Evolutionary conservation across 2,888 invertebrate genomes (phyloP).

Genomic region (Rotaria sp.): DNA sequence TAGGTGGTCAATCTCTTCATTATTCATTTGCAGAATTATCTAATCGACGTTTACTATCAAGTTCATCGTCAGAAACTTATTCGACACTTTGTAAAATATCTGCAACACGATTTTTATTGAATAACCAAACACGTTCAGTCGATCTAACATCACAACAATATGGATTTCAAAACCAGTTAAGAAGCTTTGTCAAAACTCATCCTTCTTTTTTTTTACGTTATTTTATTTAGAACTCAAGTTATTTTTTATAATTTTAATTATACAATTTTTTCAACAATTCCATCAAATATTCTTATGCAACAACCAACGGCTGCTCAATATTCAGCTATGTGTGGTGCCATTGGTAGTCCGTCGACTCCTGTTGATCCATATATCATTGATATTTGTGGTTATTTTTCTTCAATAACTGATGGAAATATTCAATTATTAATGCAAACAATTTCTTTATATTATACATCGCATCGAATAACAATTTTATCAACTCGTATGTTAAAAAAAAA

Average conservation of each 20-base stretch:
- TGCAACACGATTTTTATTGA: neutral
- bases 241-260: neutral
- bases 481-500: neutral
- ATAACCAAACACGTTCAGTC: neutral
- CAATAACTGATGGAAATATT: neutral
- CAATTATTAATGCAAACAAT: conserved; percentile 26
- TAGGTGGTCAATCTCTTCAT: neutral
- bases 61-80: neutral
- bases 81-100: conserved; percentile 11
- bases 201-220: neutral
- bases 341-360: neutral
- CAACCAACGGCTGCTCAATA: conserved; percentile 20
- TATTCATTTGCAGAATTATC: neutral
- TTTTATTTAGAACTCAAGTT: neutral
- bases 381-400: conserved; percentile 14
- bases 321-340: neutral
- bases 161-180: neutral
- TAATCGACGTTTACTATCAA: neutral
- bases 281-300: neutral
- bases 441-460: neutral
- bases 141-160: neutral
- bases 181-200: too few relatives aligned
- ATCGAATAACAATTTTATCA: neutral
- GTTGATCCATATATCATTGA: conserved; percentile 24
- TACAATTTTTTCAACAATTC: neutral